A percentile compares a stretch with the other conserved stretches of the same genome.
Evolutionary conservation across 2,797 vertebrate genomes (phyloP).

Genomic region (Gambelia wislizenii): DNA sequence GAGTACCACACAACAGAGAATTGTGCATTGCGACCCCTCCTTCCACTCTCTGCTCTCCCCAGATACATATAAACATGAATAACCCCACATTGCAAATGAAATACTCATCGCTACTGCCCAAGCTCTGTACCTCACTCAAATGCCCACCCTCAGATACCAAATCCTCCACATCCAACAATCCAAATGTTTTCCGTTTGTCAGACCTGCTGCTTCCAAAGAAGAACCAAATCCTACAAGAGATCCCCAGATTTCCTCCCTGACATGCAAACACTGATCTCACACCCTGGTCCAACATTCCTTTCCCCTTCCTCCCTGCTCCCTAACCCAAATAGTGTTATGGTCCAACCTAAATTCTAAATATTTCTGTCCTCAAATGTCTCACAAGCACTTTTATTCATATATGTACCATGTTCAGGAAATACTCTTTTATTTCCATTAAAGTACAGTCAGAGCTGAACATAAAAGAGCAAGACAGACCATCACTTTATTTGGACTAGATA

Average conservation of each 20-base stretch:
- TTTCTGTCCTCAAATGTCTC: constrained; percentile 1
- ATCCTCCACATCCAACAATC: neutral
- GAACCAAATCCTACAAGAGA: neutral
- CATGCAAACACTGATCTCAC: neutral
- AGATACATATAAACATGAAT: neutral
- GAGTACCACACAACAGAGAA: constrained; percentile 35
- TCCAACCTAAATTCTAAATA: neutral
- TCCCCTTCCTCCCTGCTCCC: neutral
- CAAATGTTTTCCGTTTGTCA: neutral
- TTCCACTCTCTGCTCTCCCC: neutral
- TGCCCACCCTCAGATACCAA: neutral
- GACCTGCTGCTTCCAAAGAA: neutral
- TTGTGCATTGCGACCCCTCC: constrained; percentile 15
- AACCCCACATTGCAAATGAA: constrained; percentile 1
- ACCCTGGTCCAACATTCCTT: neutral
- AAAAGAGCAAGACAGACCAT: neutral
- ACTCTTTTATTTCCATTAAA: neutral
- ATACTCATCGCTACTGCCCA: neutral
- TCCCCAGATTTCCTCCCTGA: neutral
- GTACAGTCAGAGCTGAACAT: constrained; percentile 1
- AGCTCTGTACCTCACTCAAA: constrained; percentile 2
- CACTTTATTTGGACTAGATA: neutral
- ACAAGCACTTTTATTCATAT: neutral
- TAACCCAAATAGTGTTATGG: neutral
- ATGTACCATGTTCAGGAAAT: neutral